phyloP scores from a whole-genome alignment of 2,113 vertebrate species.

The Callocephalon fimbriatum region DNA sequence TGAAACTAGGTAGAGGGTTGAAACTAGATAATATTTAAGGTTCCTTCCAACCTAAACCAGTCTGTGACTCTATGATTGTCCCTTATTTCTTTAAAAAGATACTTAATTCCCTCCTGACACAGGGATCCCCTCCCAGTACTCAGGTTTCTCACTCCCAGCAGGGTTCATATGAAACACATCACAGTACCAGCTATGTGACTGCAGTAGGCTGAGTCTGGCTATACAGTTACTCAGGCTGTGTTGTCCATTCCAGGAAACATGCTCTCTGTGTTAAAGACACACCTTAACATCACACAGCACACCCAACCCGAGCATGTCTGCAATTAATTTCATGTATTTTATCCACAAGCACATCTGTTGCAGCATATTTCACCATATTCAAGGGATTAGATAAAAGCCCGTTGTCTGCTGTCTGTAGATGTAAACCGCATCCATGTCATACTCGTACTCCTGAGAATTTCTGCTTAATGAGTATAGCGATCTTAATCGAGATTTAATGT shows the following conservation, averaged over 20 bases:
- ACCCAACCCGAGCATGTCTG: rapidly evolving
- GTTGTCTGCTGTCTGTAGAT: neutral
- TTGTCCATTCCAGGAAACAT: neutral
- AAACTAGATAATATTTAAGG: neutral
- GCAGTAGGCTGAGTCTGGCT: neutral
- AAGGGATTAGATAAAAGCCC: neutral
- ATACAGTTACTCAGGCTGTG: neutral
- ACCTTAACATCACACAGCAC: neutral
- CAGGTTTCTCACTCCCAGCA: neutral
- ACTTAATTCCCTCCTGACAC: neutral
- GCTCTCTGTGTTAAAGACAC: neutral
- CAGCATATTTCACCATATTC: neutral
- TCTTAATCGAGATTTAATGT: conserved; percentile 67
- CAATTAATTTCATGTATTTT: neutral
- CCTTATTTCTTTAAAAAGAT: neutral
- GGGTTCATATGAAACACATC: rapidly evolving
- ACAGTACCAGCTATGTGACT: neutral
- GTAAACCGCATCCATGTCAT: neutral
- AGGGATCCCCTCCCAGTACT: neutral
- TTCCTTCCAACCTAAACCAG: neutral
- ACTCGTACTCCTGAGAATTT: neutral
- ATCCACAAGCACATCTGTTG: neutral
- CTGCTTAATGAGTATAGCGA: neutral
- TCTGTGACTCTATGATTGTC: neutral
- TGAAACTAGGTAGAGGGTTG: neutral